Conservation (phyloP, 2,113 vertebrate species). For the Bos javanicus region DNA sequence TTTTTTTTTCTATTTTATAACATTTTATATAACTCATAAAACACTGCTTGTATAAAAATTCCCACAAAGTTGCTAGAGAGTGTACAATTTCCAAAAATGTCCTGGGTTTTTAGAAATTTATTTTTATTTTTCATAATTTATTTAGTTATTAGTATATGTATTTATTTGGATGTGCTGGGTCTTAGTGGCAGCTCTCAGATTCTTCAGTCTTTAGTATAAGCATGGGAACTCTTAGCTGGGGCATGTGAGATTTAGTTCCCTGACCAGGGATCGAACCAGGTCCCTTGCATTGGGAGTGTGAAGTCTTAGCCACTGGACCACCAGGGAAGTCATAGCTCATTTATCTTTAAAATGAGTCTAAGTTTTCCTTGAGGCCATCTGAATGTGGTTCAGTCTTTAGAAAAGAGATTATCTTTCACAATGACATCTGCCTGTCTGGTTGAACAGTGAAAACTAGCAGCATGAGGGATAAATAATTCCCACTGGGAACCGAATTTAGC, state of each 20-base stretch:
- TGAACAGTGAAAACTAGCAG: slow-evolving; percentile 2
- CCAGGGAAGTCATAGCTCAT: not conserved
- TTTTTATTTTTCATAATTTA: not conserved
- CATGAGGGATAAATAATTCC: not conserved
- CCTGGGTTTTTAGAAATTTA: not conserved
- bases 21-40: not conserved
- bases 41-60: not conserved
- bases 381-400: not conserved
- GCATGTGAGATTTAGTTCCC: not conserved
- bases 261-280: not conserved
- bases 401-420: not conserved
- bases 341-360: slow-evolving; percentile 9
- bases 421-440: not conserved
- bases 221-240: not conserved
- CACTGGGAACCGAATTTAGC: not conserved
- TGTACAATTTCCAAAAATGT: not conserved
- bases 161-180: not conserved
- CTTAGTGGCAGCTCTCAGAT: not conserved
- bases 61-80: not conserved
- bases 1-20: not conserved
- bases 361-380: not conserved
- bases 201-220: not conserved
- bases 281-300: not conserved
- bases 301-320: not conserved
- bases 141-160: not conserved